Evolutionary conservation across 2,797 vertebrate genomes (phyloP).

Genomic region (Chiropotes sagulatus): DNA sequence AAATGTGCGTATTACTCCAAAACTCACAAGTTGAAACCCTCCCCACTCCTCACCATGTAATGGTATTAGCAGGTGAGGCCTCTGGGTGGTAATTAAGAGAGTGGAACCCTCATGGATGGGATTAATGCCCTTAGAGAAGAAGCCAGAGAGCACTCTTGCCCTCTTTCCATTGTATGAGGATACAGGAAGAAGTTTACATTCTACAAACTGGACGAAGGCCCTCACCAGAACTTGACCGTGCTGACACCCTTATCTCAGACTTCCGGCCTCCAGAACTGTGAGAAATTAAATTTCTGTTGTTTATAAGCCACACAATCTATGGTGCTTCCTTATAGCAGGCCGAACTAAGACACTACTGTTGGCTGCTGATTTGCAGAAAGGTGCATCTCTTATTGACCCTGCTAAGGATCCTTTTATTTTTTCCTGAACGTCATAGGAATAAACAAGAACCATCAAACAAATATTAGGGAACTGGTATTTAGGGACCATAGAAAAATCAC

Average conservation of each 20-base stretch:
- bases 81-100: neutral
- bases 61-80: neutral
- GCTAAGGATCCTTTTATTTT: neutral
- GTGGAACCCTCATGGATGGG: neutral
- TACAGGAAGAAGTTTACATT: neutral
- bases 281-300: neutral
- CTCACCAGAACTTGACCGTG: no score
- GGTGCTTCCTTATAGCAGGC: neutral
- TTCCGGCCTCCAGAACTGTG: neutral
- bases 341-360: no score
- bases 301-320: neutral
- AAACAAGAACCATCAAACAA: constrained; percentile 51
- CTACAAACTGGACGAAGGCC: neutral
- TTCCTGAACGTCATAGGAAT: neutral
- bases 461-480: neutral
- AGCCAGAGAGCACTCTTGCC: neutral
- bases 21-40: neutral
- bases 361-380: neutral
- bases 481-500: neutral
- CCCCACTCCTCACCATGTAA: neutral
- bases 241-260: neutral
- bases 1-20: neutral
- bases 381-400: neutral
- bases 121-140: neutral
- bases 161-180: neutral